Conservation (phyloP, 2,113 vertebrate species). For the Daubentonia madagascariensis region DNA sequence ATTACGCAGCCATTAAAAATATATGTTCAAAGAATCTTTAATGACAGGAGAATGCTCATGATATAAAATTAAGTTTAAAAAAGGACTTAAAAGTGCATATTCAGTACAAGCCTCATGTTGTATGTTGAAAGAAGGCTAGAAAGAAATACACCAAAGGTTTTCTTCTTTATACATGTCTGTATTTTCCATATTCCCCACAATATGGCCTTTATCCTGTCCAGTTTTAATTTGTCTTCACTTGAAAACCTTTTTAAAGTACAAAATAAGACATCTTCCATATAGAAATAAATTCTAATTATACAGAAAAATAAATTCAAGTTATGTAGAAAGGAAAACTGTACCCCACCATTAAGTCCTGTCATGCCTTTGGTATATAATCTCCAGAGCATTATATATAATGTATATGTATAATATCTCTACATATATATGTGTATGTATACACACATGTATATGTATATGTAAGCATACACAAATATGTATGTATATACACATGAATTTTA, state of each 20-base stretch:
- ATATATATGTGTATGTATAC: fast-evolving
- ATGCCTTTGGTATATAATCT: background rate
- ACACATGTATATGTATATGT: fast-evolving
- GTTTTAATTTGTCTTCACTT: background rate
- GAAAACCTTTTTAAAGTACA: background rate
- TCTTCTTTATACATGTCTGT: background rate
- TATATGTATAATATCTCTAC: background rate
- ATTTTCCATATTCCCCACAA: background rate
- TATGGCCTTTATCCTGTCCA: background rate
- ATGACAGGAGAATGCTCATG: background rate
- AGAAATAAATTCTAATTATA: slow-evolving; percentile 28
- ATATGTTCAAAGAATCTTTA: background rate
- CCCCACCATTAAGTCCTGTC: background rate
- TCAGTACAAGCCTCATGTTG: background rate
- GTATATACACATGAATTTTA: background rate
- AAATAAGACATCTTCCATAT: background rate
- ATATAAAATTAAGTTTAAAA: background rate
- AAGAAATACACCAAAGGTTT: background rate
- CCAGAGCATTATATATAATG: background rate
- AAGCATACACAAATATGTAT: background rate
- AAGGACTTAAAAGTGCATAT: background rate
- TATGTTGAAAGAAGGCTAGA: background rate
- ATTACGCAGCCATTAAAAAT: slow-evolving; percentile 54
- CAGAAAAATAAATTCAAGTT: background rate
- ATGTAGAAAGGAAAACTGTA: background rate